Percentiles rank a stretch among this genome's conserved stretches.
These are phyloP conservation scores for Pecten maximus DNA, from an alignment of 2,888 invertebrate species.

Conservation along the genomic window DNA sequence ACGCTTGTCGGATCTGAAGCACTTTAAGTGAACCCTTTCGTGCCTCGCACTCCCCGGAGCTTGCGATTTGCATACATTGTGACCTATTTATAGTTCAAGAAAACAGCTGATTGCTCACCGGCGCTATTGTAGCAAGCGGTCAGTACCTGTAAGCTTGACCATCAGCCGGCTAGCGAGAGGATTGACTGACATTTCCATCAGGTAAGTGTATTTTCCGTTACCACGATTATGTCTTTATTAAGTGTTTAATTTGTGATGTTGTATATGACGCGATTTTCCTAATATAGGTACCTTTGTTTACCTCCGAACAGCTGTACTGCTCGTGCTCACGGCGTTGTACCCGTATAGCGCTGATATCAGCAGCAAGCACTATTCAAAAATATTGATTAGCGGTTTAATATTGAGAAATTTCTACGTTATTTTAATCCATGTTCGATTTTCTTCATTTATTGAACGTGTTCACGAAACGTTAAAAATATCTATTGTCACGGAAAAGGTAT, in stretches of 20 bases:
- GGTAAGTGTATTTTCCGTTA: background rate
- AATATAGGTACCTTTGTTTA: background rate
- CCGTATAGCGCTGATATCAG: background rate
- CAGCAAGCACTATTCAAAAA: background rate
- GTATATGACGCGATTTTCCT: background rate
- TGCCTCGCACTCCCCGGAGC: background rate
- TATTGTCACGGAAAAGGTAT: too few species aligned
- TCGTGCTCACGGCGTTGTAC: background rate
- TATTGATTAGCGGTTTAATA: background rate
- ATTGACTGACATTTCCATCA: background rate
- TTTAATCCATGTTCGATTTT: too few species aligned
- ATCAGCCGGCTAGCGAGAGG: background rate
- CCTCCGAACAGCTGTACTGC: background rate
- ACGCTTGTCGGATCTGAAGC: background rate
- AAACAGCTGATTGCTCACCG: slow-evolving; percentile 31
- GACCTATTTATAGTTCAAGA: slow-evolving; percentile 25
- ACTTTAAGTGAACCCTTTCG: background rate
- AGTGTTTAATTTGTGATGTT: background rate
- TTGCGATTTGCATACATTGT: background rate
- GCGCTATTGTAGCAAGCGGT: background rate
- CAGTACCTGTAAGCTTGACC: background rate
- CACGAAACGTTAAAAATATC: too few species aligned
- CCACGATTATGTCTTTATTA: background rate
- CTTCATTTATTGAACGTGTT: too few species aligned
- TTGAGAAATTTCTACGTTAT: too few species aligned